phyloP scores from a whole-genome alignment of 2,888 invertebrate species.

The Leptopterna dolabrata region DNA sequence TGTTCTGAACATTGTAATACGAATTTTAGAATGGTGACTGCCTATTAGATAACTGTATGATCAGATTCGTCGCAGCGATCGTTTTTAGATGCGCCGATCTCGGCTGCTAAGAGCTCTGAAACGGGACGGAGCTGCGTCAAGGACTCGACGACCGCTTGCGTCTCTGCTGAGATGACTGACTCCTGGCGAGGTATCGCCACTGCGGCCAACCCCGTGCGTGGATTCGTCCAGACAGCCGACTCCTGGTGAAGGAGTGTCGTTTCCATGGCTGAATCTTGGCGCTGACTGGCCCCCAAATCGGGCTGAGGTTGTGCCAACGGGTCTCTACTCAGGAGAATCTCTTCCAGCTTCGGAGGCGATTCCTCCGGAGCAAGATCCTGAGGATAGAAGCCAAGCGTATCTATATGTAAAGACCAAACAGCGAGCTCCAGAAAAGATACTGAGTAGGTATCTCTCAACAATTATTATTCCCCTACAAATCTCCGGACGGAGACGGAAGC shows the following conservation, averaged over 20 bases:
- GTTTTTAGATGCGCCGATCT: background rate
- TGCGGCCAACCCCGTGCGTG: background rate
- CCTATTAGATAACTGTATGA: background rate
- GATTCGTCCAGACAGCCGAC: background rate
- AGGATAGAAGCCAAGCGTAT: background rate
- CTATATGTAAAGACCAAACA: too few relatives aligned
- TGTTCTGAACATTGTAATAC: too few relatives aligned
- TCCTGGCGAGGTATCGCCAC: background rate
- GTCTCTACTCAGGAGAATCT: conserved; percentile 6
- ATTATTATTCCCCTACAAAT: too few relatives aligned
- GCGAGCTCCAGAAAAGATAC: too few relatives aligned
- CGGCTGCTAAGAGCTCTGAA: background rate
- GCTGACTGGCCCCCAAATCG: background rate
- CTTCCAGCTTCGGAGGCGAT: background rate
- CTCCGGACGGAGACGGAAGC: too few relatives aligned
- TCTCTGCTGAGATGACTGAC: background rate
- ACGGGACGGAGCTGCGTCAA: background rate
- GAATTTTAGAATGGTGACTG: background rate
- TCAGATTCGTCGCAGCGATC: background rate
- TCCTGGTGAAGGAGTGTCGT: background rate
- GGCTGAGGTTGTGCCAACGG: conserved; percentile 14
- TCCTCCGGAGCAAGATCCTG: background rate
- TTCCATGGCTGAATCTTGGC: background rate
- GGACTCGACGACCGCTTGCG: background rate
- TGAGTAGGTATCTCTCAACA: too few relatives aligned